Base-by-base conservation (phyloP, 2,113 vertebrate species). In the Ia io region DNA sequence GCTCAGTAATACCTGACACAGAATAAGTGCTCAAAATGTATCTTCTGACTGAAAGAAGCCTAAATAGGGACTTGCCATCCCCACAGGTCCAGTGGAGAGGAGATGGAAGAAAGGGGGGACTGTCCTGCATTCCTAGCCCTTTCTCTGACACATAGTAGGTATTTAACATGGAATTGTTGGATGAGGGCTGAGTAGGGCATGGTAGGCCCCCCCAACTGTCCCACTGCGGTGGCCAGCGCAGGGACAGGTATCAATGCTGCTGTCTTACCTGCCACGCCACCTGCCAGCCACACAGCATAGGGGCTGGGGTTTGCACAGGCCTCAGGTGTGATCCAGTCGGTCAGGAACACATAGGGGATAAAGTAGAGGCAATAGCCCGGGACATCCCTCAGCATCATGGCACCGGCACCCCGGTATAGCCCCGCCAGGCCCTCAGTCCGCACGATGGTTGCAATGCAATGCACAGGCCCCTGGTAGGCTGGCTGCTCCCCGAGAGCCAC, bases 301-400 rank as follows among this genome's bases (percentile, higher is more conserved):
- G 98, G 98, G 79, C 98, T 98, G 30, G 99, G 99, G 44, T 97
- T 97, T 1, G 98, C 35, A 2, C 56, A 95, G 95, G 95, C 84
- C 0, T 99, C 98, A 0, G 99, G 98, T 6, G 97, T 99, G 95
- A 99, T 96, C 98, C 99, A 98, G 88, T 98, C 94, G 49, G 98
- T 99, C 94, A 99, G 97, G 65, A 99, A 61, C 2, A 98, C 95
- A 8, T 99, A 99, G 0, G 99, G 99, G 95, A 99, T 98, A 94
- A 99, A 99, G 97, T 99, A 99, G 92, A 99, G 98, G 12, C 98
- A 98, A 90, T 99, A 99, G 3, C 99, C 99, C 0, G 99, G 99
- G 65, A 99, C 83, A 10, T 99, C 99, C 91, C 99, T 98, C 88
- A 99, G 98, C 44, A 99, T 88, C 99, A 99, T 99, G 97, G 99